These are phyloP conservation scores for Pelobates cultripes DNA, from an alignment of 2,797 vertebrate genomes.

Conservation along the genomic window DNA sequence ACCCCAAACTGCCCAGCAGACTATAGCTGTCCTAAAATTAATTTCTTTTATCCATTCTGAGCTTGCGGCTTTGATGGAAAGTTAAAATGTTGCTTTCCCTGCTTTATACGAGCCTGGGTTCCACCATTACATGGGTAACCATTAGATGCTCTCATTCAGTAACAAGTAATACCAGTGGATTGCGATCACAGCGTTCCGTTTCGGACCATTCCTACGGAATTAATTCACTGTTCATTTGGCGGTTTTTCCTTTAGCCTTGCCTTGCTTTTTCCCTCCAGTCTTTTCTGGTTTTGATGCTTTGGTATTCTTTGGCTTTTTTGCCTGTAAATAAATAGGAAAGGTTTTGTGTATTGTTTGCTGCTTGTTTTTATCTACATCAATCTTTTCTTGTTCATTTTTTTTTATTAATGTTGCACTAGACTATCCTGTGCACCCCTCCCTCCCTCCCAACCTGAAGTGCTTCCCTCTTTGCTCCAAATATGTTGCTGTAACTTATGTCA, in stretches of 20 bases:
- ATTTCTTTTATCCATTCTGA: not conserved
- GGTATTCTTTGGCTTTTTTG: slow-evolving; percentile 82
- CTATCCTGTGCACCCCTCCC: too few relatives aligned
- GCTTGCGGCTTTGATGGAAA: not conserved
- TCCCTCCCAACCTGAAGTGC: too few relatives aligned
- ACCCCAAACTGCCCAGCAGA: not conserved
- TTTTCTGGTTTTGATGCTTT: slow-evolving; percentile 76
- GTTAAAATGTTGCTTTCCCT: not conserved
- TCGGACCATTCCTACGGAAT: not conserved
- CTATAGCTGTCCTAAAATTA: not conserved
- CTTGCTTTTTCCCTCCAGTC: slow-evolving; percentile 77
- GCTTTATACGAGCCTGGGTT: not conserved
- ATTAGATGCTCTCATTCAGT: too few relatives aligned
- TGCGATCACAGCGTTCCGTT: too few relatives aligned
- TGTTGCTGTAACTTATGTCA: too few relatives aligned
- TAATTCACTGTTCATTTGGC: slow-evolving; percentile 39
- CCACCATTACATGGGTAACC: not conserved
- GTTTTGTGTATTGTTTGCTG: too few relatives aligned
- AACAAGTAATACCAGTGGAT: too few relatives aligned
- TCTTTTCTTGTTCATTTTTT: too few relatives aligned
- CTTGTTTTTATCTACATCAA: too few relatives aligned
- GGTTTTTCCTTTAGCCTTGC: slow-evolving; percentile 78
- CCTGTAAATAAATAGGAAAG: slow-evolving; percentile 63
- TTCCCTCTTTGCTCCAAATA: too few relatives aligned
- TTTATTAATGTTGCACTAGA: too few relatives aligned